Base-by-base conservation (phyloP, 37 sponge, comb jelly and placozoan genomes). In the Ephydatia muelleri region DNA sequence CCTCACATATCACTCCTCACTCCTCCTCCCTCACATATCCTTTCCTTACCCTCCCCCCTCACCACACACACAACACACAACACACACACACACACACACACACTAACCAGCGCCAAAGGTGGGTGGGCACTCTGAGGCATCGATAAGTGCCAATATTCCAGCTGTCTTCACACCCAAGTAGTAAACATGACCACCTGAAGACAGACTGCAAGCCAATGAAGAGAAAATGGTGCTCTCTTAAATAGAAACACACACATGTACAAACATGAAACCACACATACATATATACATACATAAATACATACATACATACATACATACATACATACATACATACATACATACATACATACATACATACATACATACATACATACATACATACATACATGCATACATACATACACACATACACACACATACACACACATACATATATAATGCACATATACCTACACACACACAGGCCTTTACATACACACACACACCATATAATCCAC, bases 91-190 rank as follows among this genome's bases (percentile, higher is more conserved):
- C 26, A 19, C 47, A 49, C 38, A 19, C n/a, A 27, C 2, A 26
- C 71, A 31, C 79, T 68, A n/a, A 84, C 85, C 81, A 22, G 88
- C 65, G 25, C 92, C 92, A 84, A 68, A 92, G 26, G 92, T 92
- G 19, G 92, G 92, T 19, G 92, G 92, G 75, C 92, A 92, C 76
- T 92, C 92, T 3, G 92, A 92, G 14, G 92, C 88, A 84, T 92
- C 92, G 69, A 92, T 80, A 23, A 92, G 38, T 27, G 81, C 81
- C 68, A 92, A 66, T 25, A 87, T 27, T 1, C 88, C 88, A 11
- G 65, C 33, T 26, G 68, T 38, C 3, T 72, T 78, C 31, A 47
- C 67, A 2, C 88, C 88, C 8, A 92, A 40, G 49, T 92, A 92
- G 75, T 75, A 92, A 30, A 92, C 76, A 71, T 84, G 88, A 5